These are phyloP conservation scores for Clinocottus analis DNA, from an alignment of 2,113 vertebrate genomes.

Conservation along the genomic window DNA sequence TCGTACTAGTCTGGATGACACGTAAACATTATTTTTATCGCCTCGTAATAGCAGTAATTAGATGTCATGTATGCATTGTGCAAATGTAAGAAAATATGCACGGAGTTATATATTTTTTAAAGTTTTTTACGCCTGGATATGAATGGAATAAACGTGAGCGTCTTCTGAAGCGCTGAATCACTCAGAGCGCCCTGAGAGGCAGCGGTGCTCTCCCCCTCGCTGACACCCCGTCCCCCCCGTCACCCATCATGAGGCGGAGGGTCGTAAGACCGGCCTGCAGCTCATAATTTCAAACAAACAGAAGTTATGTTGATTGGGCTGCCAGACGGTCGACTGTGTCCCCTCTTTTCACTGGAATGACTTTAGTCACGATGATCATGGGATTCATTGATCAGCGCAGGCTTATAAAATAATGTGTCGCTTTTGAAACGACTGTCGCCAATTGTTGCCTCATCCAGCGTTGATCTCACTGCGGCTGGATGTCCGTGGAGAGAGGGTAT, in stretches of 20 bases:
- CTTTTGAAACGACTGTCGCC: too few relatives aligned
- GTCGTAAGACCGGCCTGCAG: constrained; percentile 51
- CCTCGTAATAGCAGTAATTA: constrained; percentile 17
- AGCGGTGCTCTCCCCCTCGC: constrained; percentile 10
- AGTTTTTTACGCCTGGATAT: constrained; percentile 7
- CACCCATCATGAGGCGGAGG: constrained; percentile 65
- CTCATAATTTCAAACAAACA: constrained; percentile 60
- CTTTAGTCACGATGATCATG: constrained; percentile 5
- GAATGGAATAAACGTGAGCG: constrained; percentile 33
- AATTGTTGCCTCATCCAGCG: background rate
- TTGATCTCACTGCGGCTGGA: constrained; percentile 42
- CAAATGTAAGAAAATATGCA: background rate
- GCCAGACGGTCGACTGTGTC: constrained; percentile 37
- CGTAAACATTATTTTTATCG: background rate
- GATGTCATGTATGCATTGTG: background rate
- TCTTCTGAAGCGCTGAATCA: constrained; percentile 24
- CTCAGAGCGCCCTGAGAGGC: constrained; percentile 24
- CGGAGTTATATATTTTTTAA: background rate
- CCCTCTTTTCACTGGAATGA: background rate
- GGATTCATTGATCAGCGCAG: background rate
- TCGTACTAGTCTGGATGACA: constrained; percentile 5
- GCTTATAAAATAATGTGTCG: background rate
- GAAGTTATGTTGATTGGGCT: constrained; percentile 48
- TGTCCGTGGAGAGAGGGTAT: constrained; percentile 42
- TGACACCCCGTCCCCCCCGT: constrained; percentile 13